Evolutionary conservation across 1,140 invertebrate genomes (phyloP).

Genomic region (Thaumetopoea pityocampa): DNA sequence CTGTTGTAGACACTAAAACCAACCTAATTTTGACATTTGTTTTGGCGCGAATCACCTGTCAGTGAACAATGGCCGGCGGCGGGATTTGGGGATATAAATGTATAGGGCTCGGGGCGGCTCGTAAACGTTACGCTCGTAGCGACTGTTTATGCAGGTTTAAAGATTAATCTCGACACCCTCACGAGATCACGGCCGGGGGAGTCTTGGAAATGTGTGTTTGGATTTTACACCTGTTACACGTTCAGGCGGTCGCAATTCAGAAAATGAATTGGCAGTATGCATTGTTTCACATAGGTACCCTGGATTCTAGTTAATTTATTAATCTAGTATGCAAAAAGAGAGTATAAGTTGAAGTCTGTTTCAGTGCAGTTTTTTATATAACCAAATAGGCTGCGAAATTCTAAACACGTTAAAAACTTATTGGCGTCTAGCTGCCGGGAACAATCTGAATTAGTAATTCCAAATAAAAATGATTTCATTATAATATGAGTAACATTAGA

Average conservation of each 20-base stretch:
- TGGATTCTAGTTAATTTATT: too few species aligned
- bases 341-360: too few species aligned
- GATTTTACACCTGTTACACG: conserved; percentile 11
- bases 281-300: too few species aligned
- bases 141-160: conserved; percentile 39
- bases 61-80: conserved; percentile 40
- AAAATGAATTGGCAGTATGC: too few species aligned
- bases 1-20: conserved; percentile 22
- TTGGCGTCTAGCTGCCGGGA: too few species aligned
- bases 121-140: conserved; percentile 48
- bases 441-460: too few species aligned
- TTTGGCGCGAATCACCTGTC: conserved; percentile 41
- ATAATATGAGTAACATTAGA: too few species aligned
- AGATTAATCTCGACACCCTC: conserved; percentile 45
- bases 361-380: too few species aligned
- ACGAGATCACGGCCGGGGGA: conserved; percentile 7
- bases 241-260: not conserved
- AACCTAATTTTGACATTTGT: conserved; percentile 39
- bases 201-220: conserved; percentile 7
- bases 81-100: conserved; percentile 59
- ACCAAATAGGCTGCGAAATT: too few species aligned
- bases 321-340: too few species aligned
- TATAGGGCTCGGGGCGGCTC: conserved; percentile 37
- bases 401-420: too few species aligned
- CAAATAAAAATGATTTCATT: too few species aligned